A percentile compares a stretch with the other conserved stretches of the same genome.
These are phyloP conservation scores for Phymatocera aterrima DNA, from an alignment of 2,888 invertebrate genomes.

Conservation along the genomic window DNA sequence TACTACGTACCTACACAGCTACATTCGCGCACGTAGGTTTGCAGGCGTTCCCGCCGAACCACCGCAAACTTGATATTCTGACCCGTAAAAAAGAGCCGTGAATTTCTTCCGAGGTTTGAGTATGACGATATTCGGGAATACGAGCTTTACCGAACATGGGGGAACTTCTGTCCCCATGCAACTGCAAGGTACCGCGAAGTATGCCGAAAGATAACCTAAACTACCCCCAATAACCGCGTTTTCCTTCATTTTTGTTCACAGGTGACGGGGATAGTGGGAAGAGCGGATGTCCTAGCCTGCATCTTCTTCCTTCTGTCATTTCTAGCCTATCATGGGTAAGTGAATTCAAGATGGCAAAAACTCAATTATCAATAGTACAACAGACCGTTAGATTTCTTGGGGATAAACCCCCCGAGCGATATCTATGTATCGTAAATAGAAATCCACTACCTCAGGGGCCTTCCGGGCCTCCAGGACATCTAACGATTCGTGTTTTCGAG, in stretches of 20 bases:
- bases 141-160: no score
- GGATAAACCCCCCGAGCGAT: slow-evolving; percentile 35
- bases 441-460: background rate
- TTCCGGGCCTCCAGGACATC: background rate
- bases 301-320: slow-evolving; percentile 89
- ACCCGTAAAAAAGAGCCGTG: no score
- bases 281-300: slow-evolving; percentile 91
- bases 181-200: background rate
- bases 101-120: no score
- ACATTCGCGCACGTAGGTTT: no score
- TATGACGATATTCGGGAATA: no score
- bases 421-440: background rate
- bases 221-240: background rate
- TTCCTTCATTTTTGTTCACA: slow-evolving; percentile 73
- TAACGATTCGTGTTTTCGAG: slow-evolving; percentile 10
- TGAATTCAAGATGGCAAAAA: slow-evolving; percentile 49
- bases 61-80: no score
- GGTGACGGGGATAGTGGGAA: slow-evolving; percentile 92
- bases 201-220: background rate
- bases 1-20: background rate
- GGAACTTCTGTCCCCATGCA: no score
- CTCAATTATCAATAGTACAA: background rate
- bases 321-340: slow-evolving; percentile 88
- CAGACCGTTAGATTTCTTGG: background rate
- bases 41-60: no score